Base-by-base conservation (phyloP, 2,113 vertebrate species). In the Rhinogobius similis region DNA sequence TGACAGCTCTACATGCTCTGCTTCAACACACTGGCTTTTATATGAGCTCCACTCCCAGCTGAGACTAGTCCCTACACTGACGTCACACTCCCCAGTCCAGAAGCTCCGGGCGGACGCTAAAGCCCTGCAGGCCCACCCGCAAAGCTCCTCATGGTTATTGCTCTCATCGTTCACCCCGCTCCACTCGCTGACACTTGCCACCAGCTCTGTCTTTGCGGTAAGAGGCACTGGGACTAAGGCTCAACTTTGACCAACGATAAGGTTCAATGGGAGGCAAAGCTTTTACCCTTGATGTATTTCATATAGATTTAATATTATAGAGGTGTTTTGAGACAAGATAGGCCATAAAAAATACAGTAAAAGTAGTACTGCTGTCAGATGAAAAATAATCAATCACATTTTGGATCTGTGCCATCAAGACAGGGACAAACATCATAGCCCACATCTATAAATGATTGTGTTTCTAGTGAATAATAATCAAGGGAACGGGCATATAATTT, bases 161-260 rank as follows among this genome's bases (percentile, higher is more conserved):
- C 80, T 56, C 77, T 85, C 90, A 85, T 91, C 75, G 82, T 81
- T 91, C 88, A 87, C 77, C 48, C 62, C 7, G 53, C 76, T 36
- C 71, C 64, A 38, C 72, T 67, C 18, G 21, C 73, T 81, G 87
- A 87, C 88, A 91, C 79, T 83, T 20, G 84, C 89, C 88, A 90
- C 82, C 67, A 87, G 87, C 74, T 71, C 64, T 29, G 78, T 83
- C 87, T 85, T 85, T 83, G 75, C 75, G 65, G 58, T 68, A 67
- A 5, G 67, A 78, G 62, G 72, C 24, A 67, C 72, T 72, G 67
- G 16, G 70, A 82, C 82, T 26, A 65, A 68, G 29, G 68, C 76
- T 80, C 24, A n/a, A 69, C 69, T 78, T 52, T 68, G 74, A 74
- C 55, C 74, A 12, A 36, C 29, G 38, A 59, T 61, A 3, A 48